phyloP scores from a whole-genome alignment of 1,140 invertebrate species.

The Rhyzopertha dominica region DNA sequence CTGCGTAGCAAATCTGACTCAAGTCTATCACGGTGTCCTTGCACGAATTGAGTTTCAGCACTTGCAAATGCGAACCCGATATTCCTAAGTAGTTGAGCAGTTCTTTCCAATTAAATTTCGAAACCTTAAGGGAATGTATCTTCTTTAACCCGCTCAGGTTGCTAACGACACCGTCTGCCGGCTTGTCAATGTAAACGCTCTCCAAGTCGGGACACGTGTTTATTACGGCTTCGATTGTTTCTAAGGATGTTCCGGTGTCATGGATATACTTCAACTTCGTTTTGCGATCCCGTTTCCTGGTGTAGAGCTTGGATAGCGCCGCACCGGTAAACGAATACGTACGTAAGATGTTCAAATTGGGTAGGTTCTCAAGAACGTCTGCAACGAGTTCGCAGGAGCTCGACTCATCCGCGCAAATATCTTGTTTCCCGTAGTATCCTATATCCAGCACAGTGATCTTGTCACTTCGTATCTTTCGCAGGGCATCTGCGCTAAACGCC shows the following conservation, averaged over 20 bases:
- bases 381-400: conserved; percentile 44
- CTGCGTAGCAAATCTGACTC: conserved; percentile 46
- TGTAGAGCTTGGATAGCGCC: conserved; percentile 50
- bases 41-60: conserved; percentile 55
- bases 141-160: conserved; percentile 49
- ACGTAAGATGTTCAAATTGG: conserved; percentile 55
- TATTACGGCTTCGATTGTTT: conserved; percentile 53
- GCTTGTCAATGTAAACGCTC: conserved; percentile 57
- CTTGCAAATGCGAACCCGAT: conserved; percentile 52
- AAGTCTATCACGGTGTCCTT: conserved; percentile 55
- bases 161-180: conserved; percentile 51
- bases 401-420: conserved; percentile 54
- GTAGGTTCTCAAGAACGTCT: conserved; percentile 53
- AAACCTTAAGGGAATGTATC: conserved; percentile 55
- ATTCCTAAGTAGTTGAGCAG: conserved; percentile 53
- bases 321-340: conserved; percentile 61
- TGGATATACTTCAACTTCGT: conserved; percentile 58
- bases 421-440: conserved; percentile 60
- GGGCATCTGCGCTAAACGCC: conserved; percentile 23
- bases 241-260: conserved; percentile 53
- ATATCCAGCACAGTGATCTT: conserved; percentile 56
- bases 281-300: conserved; percentile 50
- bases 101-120: conserved; percentile 56
- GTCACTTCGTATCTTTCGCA: conserved; percentile 43
- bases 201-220: conserved; percentile 55